Conservation (phyloP, 1,140 invertebrate species). For the Meloidogyne hapla region DNA sequence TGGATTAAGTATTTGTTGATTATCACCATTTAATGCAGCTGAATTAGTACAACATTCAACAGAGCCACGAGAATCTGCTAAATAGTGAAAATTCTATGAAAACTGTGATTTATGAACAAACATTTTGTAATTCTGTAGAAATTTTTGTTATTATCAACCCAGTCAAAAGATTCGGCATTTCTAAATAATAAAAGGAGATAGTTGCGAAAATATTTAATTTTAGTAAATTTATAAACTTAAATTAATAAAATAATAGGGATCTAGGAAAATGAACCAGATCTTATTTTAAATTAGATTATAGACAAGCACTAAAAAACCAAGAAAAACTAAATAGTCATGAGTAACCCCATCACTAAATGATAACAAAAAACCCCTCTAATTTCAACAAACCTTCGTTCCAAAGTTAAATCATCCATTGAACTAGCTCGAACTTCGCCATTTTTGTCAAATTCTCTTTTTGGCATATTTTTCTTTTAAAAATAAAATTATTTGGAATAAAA, state of each 20-base stretch:
- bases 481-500: too few species aligned
- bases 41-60: not conserved
- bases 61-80: slow-evolving; percentile 24
- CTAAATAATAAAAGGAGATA: not conserved
- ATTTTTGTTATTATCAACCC: not conserved
- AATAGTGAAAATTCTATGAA: not conserved
- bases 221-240: too few species aligned
- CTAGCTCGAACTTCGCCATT: not conserved
- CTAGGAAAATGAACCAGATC: too few species aligned
- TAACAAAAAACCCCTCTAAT: not conserved
- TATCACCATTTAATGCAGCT: not conserved
- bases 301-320: too few species aligned
- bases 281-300: too few species aligned
- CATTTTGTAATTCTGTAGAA: slow-evolving; percentile 27
- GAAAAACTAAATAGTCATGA: not conserved
- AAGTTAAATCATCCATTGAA: not conserved
- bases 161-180: not conserved
- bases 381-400: not conserved
- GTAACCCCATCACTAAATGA: not conserved
- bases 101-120: not conserved
- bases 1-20: not conserved
- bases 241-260: too few species aligned
- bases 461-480: not conserved
- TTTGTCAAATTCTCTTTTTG: not conserved
- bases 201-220: too few species aligned